Conservation (phyloP, 1,140 invertebrate species). For the Brachionus angularis region DNA sequence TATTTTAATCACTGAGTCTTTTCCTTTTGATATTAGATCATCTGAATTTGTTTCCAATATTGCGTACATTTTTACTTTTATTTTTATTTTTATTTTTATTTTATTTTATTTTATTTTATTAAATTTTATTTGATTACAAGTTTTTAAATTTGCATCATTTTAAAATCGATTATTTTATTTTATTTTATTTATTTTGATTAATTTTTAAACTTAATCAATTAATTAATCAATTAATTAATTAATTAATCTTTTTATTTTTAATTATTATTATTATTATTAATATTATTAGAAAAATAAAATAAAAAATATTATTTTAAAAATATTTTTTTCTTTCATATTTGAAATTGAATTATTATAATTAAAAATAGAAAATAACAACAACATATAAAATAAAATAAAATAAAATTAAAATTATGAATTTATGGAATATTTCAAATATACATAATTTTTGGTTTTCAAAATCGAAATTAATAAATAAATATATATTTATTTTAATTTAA, state of each 20-base stretch:
- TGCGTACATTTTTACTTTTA: slow-evolving; percentile 24
- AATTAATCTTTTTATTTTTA: no score
- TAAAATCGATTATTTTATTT: no score
- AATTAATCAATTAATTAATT: no score
- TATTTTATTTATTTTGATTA: no score
- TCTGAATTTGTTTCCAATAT: slow-evolving; percentile 31
- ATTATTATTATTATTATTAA: no score
- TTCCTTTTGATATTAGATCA: slow-evolving; percentile 19
- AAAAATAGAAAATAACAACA: not conserved
- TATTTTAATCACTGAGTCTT: slow-evolving; percentile 59
- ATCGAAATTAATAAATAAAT: no score
- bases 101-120: not conserved
- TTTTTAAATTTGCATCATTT: no score
- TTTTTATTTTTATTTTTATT: not conserved
- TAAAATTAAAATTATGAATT: slow-evolving; percentile 29
- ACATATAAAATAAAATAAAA: not conserved
- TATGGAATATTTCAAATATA: no score
- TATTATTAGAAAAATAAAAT: not conserved
- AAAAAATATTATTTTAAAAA: not conserved
- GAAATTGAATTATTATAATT: not conserved
- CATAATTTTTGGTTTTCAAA: no score
- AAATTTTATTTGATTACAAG: no score
- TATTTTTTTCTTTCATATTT: slow-evolving; percentile 15
- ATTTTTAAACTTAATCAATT: no score
- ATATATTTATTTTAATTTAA: no score